Evolutionary conservation across 2,113 vertebrate species (phyloP).

Genomic region (Hyperoodon ampullatus): DNA sequence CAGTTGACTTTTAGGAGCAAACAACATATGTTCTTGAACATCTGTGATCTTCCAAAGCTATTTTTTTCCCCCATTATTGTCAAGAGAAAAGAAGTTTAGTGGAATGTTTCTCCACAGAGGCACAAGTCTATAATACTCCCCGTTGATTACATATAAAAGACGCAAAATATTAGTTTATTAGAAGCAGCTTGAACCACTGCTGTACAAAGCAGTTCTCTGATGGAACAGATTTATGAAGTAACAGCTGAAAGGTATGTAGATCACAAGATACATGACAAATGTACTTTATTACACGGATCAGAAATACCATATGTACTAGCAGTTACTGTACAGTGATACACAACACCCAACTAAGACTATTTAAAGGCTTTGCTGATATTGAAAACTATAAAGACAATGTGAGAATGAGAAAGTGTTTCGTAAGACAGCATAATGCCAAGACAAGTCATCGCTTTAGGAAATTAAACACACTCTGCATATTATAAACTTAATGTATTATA

Average conservation of each 20-base stretch:
- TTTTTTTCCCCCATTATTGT: slow-evolving; percentile 74
- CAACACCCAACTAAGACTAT: slow-evolving; percentile 71
- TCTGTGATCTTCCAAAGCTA: slow-evolving; percentile 72
- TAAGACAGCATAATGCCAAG: slow-evolving; percentile 74
- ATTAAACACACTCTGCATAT: slow-evolving; percentile 67
- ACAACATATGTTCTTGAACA: slow-evolving; percentile 76
- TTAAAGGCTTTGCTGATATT: slow-evolving; percentile 76
- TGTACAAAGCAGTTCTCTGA: slow-evolving; percentile 75
- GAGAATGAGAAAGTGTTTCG: slow-evolving; percentile 78
- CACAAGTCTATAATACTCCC: slow-evolving; percentile 79
- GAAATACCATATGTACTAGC: slow-evolving; percentile 78
- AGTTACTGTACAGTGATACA: slow-evolving; percentile 76
- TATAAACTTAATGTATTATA: slow-evolving; percentile 52
- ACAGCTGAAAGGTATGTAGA: slow-evolving; percentile 81
- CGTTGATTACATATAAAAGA: slow-evolving; percentile 82
- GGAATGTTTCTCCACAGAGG: slow-evolving; percentile 79
- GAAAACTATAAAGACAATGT: slow-evolving; percentile 74
- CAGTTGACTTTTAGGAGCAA: slow-evolving; percentile 72
- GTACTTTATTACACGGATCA: slow-evolving; percentile 82
- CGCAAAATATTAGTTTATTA: slow-evolving; percentile 83
- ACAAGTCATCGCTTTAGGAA: slow-evolving; percentile 60
- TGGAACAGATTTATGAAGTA: slow-evolving; percentile 81
- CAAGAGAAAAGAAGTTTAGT: slow-evolving; percentile 76
- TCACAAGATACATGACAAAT: slow-evolving; percentile 82
- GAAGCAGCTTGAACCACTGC: slow-evolving; percentile 79